A percentile compares a stretch with the other conserved stretches of the same genome.
Conservation (phyloP, 2,888 invertebrate species). For the Mechanitis messenoides region DNA sequence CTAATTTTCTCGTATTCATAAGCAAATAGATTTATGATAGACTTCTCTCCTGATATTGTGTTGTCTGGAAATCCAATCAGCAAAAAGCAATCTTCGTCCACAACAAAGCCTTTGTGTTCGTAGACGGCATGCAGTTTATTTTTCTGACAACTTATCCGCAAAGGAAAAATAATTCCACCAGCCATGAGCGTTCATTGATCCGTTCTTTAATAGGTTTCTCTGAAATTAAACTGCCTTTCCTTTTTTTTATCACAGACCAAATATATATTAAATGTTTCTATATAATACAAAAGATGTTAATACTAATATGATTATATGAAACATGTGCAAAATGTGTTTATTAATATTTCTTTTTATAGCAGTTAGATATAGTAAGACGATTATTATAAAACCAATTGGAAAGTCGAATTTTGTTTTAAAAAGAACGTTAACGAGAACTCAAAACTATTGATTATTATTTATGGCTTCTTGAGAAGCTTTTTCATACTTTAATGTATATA, state of each 20-base stretch:
- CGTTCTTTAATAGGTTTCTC: neutral
- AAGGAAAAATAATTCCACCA: conserved; percentile 8
- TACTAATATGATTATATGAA: too few relatives aligned
- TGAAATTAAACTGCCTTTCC: neutral
- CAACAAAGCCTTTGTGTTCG: conserved; percentile 16
- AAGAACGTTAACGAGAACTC: too few relatives aligned
- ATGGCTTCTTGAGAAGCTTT: too few relatives aligned
- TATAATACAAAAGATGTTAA: neutral
- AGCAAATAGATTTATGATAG: too few relatives aligned
- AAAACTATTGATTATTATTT: too few relatives aligned
- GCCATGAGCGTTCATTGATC: conserved; percentile 4
- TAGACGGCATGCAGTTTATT: conserved; percentile 12
- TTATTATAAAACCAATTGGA: too few relatives aligned
- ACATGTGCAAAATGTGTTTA: too few relatives aligned
- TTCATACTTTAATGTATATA: too few relatives aligned
- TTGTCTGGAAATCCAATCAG: conserved; percentile 13
- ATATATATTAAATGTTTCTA: neutral
- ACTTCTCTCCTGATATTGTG: neutral
- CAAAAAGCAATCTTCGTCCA: conserved; percentile 14
- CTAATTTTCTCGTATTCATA: too few relatives aligned
- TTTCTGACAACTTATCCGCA: conserved; percentile 13
- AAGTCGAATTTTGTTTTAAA: too few relatives aligned
- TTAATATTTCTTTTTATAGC: too few relatives aligned
- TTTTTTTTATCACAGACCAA: neutral
- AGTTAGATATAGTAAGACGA: too few relatives aligned